A percentile compares a stretch with the other conserved stretches of the same genome.
These are phyloP conservation scores for Accipiter virgatus DNA, from an alignment of 2,113 vertebrate species.

Conservation along the genomic window DNA sequence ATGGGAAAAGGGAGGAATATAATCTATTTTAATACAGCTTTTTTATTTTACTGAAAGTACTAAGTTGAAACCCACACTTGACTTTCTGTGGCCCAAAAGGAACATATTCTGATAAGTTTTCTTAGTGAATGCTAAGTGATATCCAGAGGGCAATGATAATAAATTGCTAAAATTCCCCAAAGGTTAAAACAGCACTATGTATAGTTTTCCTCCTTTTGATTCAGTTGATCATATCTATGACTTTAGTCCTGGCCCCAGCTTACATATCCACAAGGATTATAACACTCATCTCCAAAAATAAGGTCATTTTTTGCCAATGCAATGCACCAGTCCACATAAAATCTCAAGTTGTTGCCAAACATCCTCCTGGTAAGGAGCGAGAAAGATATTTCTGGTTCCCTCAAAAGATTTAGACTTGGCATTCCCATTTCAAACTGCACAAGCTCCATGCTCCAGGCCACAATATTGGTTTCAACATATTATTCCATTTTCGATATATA, in stretches of 20 bases:
- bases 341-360: background rate
- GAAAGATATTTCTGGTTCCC: background rate
- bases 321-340: background rate
- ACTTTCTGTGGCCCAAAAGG: background rate
- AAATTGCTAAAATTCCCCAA: background rate
- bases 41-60: background rate
- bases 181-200: background rate
- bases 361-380: background rate
- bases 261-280: background rate
- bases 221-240: background rate
- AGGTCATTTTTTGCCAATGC: background rate
- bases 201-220: background rate
- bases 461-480: background rate
- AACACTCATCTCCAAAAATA: background rate
- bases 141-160: background rate
- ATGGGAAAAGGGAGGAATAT: background rate
- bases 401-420: background rate
- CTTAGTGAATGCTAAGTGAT: background rate
- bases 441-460: background rate
- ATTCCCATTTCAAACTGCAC: background rate
- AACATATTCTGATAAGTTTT: background rate
- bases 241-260: background rate
- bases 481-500: background rate
- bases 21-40: background rate
- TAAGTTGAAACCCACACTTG: background rate